Base-by-base conservation (phyloP, 2,888 invertebrate genomes). In the Alsophila aescularia region DNA sequence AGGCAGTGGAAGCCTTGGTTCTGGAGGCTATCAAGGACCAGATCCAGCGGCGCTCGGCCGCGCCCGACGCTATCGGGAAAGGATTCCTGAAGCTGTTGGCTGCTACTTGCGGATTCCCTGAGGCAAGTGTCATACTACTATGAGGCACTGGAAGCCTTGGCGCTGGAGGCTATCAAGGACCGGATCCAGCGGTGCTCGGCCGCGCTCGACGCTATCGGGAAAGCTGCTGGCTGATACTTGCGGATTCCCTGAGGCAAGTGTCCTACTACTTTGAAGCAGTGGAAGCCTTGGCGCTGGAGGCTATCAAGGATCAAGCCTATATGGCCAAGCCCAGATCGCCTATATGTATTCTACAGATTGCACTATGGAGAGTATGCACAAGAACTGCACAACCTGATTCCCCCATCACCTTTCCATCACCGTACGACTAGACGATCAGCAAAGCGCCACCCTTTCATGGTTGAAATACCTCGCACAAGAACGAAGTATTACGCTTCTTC, bases 1-100 rank as follows among this genome's bases (percentile, higher is more conserved):
- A 96, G 55, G 91, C 91, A 13, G 94, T 97, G 13, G 98, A 98
- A 75, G 94, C 94, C 21, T 93, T 96, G 52, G 96, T 98, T 0
- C 83, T 97, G 65, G 98, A 98, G 68, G 95, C 96, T 0, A 95
- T 98, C 29, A 96, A 96, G 70, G 98, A 98, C 67, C 97, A 97
- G 79, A 87, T 98, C 10, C 95, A 95, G 64, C 92, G 97, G 43
- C 93, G 98, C 27, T 77, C 77, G 0, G 96, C 97, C 0, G 96
- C 96, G 31, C 96, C 96, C 0, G 97, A 98, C 70, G 95, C 96
- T 48, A 96, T 98, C 40, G 97, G 97, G 0, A 95, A 97, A 52
- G 98, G 98, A 69, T 96, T 98, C 68, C 93, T 99, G 0, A 95
- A 96, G 67, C 93, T 98, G 53, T 88, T 99, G 27, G 95, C 97